Evolutionary conservation across 2,888 invertebrate genomes (phyloP), one percentile per base, ranked within the genome.

Genomic region (Rugalucina vietnamica): DNA sequence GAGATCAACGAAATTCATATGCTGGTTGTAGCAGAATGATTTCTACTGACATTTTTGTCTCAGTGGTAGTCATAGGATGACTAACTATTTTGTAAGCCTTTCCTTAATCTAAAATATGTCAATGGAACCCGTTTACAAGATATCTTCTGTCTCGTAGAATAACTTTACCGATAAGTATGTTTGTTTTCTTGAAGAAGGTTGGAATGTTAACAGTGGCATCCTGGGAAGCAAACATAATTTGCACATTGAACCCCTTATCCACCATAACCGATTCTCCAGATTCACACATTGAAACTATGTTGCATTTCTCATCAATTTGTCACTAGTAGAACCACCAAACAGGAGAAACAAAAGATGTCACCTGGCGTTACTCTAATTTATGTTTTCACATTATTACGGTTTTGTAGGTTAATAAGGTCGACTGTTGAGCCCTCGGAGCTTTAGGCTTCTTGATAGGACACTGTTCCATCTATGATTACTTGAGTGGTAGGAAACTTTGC

Each of bases 391-490:
- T 84, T 87, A 39, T 84, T 81, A 72, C 78, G 76, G 27, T 82
- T 60, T 90, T 89, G 43, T 88, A 88, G 24, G 87, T 87, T 2
- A 86, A 86, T 74, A 77, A 88, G 49, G 84, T 85, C 34, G 85
- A 73, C 34, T 85, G 81, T 54, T 88, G 88, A n/a, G 81, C 77
- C 34, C 70, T 81, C 0, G 85, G 83, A 29, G 77, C 72, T 76
- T 77, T 84, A 1, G 84, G 80, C 70, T 88, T 85, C 71, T 82
- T 84, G 0, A 88, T 69, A 32, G 85, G 87, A 49, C 83, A 88
- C 76, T n/a, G 88, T 90, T 34, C 89, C 90, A 88, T 91, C 88
- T 24, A 91, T 57, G 50, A 91, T 87, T 24, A 88, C 77, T 54
- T 90, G 36, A 12, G 90, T 91, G 12, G 39, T 70, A 12, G 90